Evolutionary conservation across 30 jellyfish, hydroid and myxozoan genomes (phyloP), one percentile per base, ranked within the genome.

Genomic region (Mastigias papua): DNA sequence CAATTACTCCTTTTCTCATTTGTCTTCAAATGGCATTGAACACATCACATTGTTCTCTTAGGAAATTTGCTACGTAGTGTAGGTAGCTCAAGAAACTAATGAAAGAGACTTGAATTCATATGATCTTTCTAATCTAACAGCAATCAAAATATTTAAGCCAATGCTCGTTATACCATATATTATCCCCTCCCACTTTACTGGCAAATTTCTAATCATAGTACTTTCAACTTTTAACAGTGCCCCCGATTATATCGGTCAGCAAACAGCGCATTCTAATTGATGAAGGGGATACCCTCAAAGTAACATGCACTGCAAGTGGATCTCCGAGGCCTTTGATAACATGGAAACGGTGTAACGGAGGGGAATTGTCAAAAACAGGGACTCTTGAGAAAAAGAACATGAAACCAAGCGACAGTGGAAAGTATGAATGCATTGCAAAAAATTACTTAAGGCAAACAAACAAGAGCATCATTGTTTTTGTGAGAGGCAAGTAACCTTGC

Each of bases 351-450:
- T 22, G 22, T 1, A 26, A 32, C 9, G 80, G 54, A 26, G 80
- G 26, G 7, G 33, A 6, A 1, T 69, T 69, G 16, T 27, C 61
- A 25, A 37, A 29, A 69, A 31, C 62, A 29, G 80, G 54, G 26
- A 69, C 22, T 1, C 80, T 69, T 60, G 31, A n/a, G 16, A 20
- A 29, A 9, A 31, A 69, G 20, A 69, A 69, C 30, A 42, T 69
- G 60, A 69, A 19, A 31, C 33, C 80, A 15, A 9, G 27, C 8
- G 80, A 69, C 26, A 69, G 49, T 69, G 80, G 80, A 28, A 69
- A 37, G 6, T 69, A 69, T 31, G 80, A 69, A 31, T 69, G 80
- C 29, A 26, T 31, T 31, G 80, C 80, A 31, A 9, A 69, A 25
- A 69, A 69, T 17, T 7, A 31, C 9, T 26, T 31, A 13, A 61